phyloP scores from a whole-genome alignment of 2,888 invertebrate species.

The Eilema depressum region DNA sequence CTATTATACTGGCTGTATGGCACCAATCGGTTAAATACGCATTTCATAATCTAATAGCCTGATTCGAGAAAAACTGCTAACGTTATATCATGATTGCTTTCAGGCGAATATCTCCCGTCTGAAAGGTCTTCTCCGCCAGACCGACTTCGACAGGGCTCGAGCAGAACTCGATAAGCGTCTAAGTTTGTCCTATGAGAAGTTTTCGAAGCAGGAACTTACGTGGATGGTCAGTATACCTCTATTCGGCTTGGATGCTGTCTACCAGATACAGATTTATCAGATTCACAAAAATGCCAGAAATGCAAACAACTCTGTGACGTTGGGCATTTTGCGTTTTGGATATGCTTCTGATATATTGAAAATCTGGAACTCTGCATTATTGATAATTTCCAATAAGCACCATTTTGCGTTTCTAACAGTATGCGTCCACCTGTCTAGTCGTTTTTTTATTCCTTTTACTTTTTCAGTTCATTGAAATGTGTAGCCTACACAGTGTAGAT shows the following conservation, averaged over 20 bases:
- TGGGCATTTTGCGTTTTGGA: no score
- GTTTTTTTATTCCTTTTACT: not conserved
- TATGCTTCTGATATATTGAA: no score
- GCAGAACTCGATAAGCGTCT: not conserved
- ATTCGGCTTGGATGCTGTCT: not conserved
- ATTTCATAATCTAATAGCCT: not conserved
- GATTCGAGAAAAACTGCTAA: not conserved
- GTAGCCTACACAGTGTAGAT: no score
- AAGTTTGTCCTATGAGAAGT: not conserved
- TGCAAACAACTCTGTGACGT: no score
- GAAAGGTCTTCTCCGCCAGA: slow-evolving; percentile 8
- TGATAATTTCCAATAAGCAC: no score
- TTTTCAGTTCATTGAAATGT: no score
- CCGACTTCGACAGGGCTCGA: not conserved
- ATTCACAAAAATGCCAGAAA: not conserved
- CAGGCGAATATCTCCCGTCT: slow-evolving; percentile 5
- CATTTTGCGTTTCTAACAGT: not conserved
- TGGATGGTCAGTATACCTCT: slow-evolving; percentile 5
- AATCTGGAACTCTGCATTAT: no score
- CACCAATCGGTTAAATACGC: not conserved
- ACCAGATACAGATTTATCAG: not conserved
- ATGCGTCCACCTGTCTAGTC: not conserved
- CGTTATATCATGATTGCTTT: not conserved
- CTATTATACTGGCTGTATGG: no score
- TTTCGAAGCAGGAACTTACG: slow-evolving; percentile 2